A percentile compares a stretch with the other conserved stretches of the same genome.
Conservation (phyloP, 2,888 invertebrate species). For the Leucania comma region DNA sequence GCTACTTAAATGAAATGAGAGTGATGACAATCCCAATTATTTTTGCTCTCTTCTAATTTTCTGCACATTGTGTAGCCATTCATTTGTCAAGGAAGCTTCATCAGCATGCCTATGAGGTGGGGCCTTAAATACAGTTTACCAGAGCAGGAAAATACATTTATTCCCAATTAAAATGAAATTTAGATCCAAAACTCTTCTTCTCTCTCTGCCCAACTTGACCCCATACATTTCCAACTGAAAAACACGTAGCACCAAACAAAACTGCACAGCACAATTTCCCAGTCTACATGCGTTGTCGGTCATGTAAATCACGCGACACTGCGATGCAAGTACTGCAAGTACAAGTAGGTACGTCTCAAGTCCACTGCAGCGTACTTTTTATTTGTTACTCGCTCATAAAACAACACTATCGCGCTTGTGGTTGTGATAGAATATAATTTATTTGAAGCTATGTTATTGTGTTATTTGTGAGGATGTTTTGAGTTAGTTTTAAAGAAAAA, state of each 20-base stretch:
- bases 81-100: too few species aligned
- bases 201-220: background rate
- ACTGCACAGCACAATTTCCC: conserved; percentile 61
- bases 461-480: conserved; percentile 20
- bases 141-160: too few species aligned
- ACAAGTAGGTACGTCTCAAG: conserved; percentile 44
- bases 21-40: background rate
- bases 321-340: conserved; percentile 56
- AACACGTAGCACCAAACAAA: conserved; percentile 42
- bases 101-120: too few species aligned
- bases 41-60: background rate
- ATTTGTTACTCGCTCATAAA: conserved; percentile 68
- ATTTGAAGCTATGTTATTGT: conserved; percentile 43
- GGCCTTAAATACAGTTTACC: too few species aligned
- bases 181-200: background rate
- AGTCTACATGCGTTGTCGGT: conserved; percentile 71
- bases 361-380: conserved; percentile 62
- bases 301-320: conserved; percentile 76
- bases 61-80: too few species aligned
- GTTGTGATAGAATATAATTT: conserved; percentile 61
- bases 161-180: background rate
- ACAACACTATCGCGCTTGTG: conserved; percentile 61
- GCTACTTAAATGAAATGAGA: background rate
- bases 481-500: background rate
- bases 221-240: background rate